Base-by-base conservation (phyloP, 2,888 invertebrate species). In the Pyrocoelia pectoralis region DNA sequence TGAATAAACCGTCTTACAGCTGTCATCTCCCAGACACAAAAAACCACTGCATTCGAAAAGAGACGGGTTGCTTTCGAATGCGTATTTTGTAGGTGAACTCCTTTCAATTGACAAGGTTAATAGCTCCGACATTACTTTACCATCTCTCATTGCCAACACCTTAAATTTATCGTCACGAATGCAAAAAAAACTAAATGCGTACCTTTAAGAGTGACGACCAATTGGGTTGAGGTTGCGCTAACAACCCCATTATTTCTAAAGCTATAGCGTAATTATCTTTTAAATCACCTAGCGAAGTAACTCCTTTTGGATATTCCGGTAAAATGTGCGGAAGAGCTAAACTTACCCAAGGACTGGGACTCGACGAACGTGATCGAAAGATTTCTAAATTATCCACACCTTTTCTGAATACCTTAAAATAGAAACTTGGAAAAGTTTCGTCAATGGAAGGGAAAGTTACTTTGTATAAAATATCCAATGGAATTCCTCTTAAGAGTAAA, bases 191-290 rank as follows among this genome's bases (percentile, higher is more conserved):
- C 1, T 9, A 13, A 40, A 10, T 51, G 3, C 33, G 15, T 71
- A 91, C 92, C 84, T 92, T 92, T 0, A 93, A 83, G 15, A 93
- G 78, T 66, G 89, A 84, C 0, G 89, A 82, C 93, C 93, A 93
- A 54, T 89, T 89, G 0, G 92, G 89, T 73, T 92, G 92, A 0
- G 93, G 93, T 72, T 92, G 92, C 0, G 89, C 87, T 56, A 91
- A 76, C 33, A 93, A 75, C 0, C 93, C 90, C 49, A 86, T 86
- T 19, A 93, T 76, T 71, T 93, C 93, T 58, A 93, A 76, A 0
- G 88, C 87, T 9, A 92, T 83, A 1, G 88, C 88, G 1, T 87
- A 86, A 65, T 85, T 85, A 8, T 85, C 81, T 0, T 85, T 80
- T 4, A 91, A 76, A 56, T 87, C 86, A 4, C 78, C 77, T 0